Percentiles rank a stretch among this genome's conserved stretches.
Evolutionary conservation across 23 tunicate genomes (phyloP).

Genomic region (Aplidium turbinatum): DNA sequence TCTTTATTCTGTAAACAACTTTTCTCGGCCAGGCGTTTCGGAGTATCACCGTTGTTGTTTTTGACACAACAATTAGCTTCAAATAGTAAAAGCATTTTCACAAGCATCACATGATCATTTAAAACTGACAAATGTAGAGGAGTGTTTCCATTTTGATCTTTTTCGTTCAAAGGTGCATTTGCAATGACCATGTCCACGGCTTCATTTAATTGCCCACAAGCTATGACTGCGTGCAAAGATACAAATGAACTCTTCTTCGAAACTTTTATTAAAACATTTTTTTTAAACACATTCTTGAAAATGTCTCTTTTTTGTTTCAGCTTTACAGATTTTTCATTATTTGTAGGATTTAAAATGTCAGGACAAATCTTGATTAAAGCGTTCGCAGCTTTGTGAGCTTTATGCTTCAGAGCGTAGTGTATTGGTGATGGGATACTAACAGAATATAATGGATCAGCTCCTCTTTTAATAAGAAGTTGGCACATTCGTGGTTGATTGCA

Average conservation of each 20-base stretch:
- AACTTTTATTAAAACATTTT: slow-evolving; percentile 5
- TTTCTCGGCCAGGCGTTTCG: slow-evolving; percentile 14
- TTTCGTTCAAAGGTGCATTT: slow-evolving; percentile 58
- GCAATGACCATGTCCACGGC: slow-evolving; percentile 50
- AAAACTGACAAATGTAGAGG: slow-evolving; percentile 62
- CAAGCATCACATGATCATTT: slow-evolving; percentile 39
- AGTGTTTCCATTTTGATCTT: slow-evolving; percentile 76
- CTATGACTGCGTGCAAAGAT: slow-evolving; percentile 73
- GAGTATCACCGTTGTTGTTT: slow-evolving; percentile 84
- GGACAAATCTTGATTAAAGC: slow-evolving; percentile 30
- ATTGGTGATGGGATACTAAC: slow-evolving; percentile 49
- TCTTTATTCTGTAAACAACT: background rate
- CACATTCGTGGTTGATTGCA: slow-evolving; percentile 18
- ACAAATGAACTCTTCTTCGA: slow-evolving; percentile 9
- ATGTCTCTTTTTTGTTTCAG: slow-evolving; percentile 49
- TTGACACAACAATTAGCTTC: slow-evolving; percentile 50
- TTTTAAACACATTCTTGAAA: slow-evolving; percentile 21
- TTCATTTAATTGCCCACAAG: slow-evolving; percentile 57
- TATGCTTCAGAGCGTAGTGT: slow-evolving; percentile 72
- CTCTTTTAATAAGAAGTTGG: slow-evolving; percentile 36
- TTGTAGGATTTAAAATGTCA: no score
- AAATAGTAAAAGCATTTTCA: no score
- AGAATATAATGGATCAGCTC: slow-evolving; percentile 24
- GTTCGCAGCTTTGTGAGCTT: slow-evolving; percentile 7
- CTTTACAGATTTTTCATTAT: slow-evolving; percentile 46